These are phyloP conservation scores for Andrena fulva DNA, from an alignment of 2,888 invertebrate species.

Conservation along the genomic window DNA sequence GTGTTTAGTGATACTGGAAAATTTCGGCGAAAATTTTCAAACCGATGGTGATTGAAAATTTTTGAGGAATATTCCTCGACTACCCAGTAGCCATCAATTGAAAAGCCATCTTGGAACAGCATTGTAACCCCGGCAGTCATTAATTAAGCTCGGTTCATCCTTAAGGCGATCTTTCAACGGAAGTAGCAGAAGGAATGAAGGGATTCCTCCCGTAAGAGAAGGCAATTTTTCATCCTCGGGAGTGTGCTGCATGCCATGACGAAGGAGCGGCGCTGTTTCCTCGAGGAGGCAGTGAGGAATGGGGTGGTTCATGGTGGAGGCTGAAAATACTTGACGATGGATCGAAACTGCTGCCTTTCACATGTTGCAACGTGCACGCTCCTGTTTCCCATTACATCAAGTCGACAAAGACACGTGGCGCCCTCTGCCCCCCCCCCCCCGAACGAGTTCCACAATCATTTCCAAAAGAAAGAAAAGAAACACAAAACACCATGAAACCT, in stretches of 20 bases:
- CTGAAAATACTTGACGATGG: constrained; percentile 22
- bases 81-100: neutral
- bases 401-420: neutral
- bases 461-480: neutral
- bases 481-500: too few relatives aligned
- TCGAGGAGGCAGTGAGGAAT: constrained; percentile 34
- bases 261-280: constrained; percentile 12
- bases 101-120: constrained; percentile 36
- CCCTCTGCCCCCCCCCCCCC: neutral
- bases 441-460: constrained; percentile 24
- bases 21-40: too few relatives aligned
- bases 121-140: neutral
- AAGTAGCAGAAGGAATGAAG: neutral
- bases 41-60: too few relatives aligned
- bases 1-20: too few relatives aligned
- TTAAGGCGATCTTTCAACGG: constrained; percentile 10
- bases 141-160: constrained; percentile 3
- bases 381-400: constrained; percentile 9
- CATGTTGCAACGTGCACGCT: neutral
- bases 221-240: constrained; percentile 35
- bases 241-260: constrained; percentile 8
- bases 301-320: constrained; percentile 14
- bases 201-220: constrained; percentile 1
- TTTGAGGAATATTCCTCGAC: too few relatives aligned
- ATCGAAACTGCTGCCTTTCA: constrained; percentile 32